Percentiles rank a stretch among this genome's conserved stretches.
phyloP scores from a whole-genome alignment of 1,140 invertebrate species.

The Globodera rostochiensis region DNA sequence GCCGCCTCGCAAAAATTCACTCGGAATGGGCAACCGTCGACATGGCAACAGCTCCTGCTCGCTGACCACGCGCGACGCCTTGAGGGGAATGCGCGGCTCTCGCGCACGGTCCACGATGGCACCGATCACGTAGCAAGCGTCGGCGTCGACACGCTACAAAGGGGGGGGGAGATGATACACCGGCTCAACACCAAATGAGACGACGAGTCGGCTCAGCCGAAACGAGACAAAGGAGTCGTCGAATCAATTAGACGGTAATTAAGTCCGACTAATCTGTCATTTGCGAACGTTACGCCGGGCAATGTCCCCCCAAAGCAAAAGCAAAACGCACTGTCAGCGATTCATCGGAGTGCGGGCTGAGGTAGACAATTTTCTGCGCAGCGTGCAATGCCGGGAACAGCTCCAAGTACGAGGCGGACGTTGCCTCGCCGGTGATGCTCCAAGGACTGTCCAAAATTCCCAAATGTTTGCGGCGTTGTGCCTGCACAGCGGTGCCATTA shows the following conservation, averaged over 20 bases:
- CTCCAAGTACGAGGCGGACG: conserved; percentile 31
- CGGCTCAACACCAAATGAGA: too few species aligned
- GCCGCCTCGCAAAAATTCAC: conserved; percentile 10
- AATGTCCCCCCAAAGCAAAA: too few species aligned
- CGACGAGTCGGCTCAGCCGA: too few species aligned
- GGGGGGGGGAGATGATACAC: too few species aligned
- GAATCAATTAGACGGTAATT: too few species aligned
- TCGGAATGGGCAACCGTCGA: conserved; percentile 15
- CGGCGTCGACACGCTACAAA: conserved; percentile 23
- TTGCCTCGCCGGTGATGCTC: conserved; percentile 19
- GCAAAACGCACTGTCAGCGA: conserved; percentile 21
- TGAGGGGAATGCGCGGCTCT: conserved; percentile 28
- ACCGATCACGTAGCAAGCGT: conserved; percentile 44
- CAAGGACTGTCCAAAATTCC: background rate
- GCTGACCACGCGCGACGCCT: conserved; percentile 28
- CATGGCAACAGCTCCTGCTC: conserved; percentile 31
- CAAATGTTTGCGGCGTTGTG: background rate
- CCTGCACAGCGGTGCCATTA: background rate
- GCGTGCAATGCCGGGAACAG: conserved; percentile 28
- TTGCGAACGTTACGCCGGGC: too few species aligned
- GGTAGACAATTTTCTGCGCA: conserved; percentile 33
- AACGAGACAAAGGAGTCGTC: too few species aligned
- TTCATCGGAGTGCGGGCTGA: conserved; percentile 40
- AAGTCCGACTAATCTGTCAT: too few species aligned
- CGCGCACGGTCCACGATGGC: conserved; percentile 40